Evolutionary conservation across 2,797 vertebrate genomes (phyloP).

Genomic region (Cryptoprocta ferox): DNA sequence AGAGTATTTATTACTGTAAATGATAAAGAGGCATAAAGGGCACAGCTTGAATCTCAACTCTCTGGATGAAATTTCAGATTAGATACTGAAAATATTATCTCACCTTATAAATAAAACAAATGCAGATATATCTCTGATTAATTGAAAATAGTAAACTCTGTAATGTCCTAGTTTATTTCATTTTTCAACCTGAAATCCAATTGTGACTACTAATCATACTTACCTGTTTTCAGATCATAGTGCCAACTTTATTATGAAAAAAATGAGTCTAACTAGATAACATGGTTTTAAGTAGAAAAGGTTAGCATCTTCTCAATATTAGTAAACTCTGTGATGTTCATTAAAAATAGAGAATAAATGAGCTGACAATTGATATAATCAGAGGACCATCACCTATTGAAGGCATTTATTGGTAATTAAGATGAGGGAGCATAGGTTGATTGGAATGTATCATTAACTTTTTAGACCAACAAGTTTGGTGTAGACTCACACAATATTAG

Average conservation of each 20-base stretch:
- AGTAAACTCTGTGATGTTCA: background rate
- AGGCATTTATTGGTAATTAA: constrained; percentile 24
- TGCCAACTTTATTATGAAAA: background rate
- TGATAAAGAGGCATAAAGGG: constrained; percentile 38
- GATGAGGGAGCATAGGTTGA: background rate
- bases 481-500: constrained; percentile 17
- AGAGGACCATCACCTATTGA: background rate
- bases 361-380: background rate
- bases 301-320: background rate
- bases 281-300: background rate
- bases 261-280: background rate
- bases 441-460: constrained; percentile 4
- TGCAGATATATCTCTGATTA: background rate
- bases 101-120: constrained; percentile 33
- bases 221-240: background rate
- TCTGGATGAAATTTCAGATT: constrained; percentile 43
- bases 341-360: constrained; percentile 3
- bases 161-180: background rate
- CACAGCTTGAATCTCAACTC: background rate
- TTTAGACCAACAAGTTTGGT: constrained; percentile 22
- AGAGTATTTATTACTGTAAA: background rate
- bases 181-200: constrained; percentile 39
- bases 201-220: background rate
- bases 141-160: background rate
- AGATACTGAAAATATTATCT: constrained; percentile 40